Conservation (phyloP, 1,140 invertebrate genomes). For the Phymastichus coffea region DNA sequence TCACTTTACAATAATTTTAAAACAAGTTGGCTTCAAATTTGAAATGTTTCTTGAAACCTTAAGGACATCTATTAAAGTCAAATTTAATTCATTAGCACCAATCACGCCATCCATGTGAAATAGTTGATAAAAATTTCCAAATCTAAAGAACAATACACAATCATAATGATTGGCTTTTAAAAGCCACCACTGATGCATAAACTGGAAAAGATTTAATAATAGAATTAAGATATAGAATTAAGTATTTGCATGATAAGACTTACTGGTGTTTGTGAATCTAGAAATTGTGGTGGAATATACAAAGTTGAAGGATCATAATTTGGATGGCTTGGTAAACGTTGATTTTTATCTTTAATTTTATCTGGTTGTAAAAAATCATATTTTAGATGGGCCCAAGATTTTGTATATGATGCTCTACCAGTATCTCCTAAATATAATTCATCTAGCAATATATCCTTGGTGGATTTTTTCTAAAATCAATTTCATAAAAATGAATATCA, state of each 20-base stretch:
- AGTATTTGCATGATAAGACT: constrained; percentile 40
- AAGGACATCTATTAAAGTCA: constrained; percentile 90
- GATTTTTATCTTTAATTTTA: constrained; percentile 75
- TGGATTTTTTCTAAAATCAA: no score
- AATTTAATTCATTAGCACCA: constrained; percentile 84
- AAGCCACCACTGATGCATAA: constrained; percentile 95
- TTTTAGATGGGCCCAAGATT: constrained; percentile 73
- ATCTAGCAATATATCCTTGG: no score
- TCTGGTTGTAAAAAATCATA: constrained; percentile 80
- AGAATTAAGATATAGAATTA: not conserved
- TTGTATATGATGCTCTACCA: constrained; percentile 17
- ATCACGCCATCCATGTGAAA: constrained; percentile 98
- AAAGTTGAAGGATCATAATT: constrained; percentile 89
- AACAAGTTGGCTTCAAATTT: not conserved
- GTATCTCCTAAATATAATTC: no score
- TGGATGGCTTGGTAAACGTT: constrained; percentile 66
- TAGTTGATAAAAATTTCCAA: constrained; percentile 98
- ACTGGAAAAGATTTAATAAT: constrained; percentile 59
- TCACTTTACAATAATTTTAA: not conserved
- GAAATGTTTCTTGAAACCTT: constrained; percentile 9
- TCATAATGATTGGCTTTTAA: constrained; percentile 89
- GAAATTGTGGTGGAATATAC: constrained; percentile 78
- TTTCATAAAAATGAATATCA: no score
- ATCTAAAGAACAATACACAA: constrained; percentile 95
- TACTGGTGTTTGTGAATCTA: constrained; percentile 78